Percentiles rank a stretch among this genome's conserved stretches.
Conservation (phyloP, 2,888 invertebrate species). For the Netelia melanura region DNA sequence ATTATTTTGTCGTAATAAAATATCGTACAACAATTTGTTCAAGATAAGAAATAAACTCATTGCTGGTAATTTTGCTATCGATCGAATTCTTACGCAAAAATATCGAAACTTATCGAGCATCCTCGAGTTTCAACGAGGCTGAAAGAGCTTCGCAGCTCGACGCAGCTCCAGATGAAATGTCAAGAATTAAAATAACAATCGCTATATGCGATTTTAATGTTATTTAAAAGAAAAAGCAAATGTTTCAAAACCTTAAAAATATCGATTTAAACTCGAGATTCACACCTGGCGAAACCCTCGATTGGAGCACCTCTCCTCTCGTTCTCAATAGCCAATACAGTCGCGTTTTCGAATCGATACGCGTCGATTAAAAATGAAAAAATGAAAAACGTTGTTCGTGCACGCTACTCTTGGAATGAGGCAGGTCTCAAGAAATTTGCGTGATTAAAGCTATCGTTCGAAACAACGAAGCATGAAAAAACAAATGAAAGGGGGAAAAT, state of each 20-base stretch:
- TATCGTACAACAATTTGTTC: too few relatives aligned
- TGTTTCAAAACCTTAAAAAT: not conserved
- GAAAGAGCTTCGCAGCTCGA: slow-evolving; percentile 9
- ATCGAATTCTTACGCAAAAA: not conserved
- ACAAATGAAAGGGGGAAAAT: not conserved
- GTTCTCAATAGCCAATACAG: not conserved
- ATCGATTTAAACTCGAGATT: not conserved
- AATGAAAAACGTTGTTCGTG: slow-evolving; percentile 1
- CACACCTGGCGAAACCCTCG: not conserved
- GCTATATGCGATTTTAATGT: not conserved
- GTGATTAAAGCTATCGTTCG: slow-evolving; percentile 17
- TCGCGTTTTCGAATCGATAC: not conserved
- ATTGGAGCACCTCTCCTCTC: not conserved
- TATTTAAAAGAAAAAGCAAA: not conserved
- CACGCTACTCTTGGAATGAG: not conserved
- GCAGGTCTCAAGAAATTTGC: slow-evolving; percentile 19
- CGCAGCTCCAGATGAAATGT: not conserved
- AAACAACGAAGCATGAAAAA: slow-evolving; percentile 12
- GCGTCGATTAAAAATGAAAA: not conserved
- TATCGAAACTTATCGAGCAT: slow-evolving; percentile 38
- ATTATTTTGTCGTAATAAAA: not conserved
- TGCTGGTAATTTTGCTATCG: too few relatives aligned
- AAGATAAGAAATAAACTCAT: too few relatives aligned
- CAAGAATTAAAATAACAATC: slow-evolving; percentile 17
- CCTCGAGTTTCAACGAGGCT: slow-evolving; percentile 26